phyloP scores from a whole-genome alignment of 2,888 invertebrate species.

The Linnaemya vulpina region DNA sequence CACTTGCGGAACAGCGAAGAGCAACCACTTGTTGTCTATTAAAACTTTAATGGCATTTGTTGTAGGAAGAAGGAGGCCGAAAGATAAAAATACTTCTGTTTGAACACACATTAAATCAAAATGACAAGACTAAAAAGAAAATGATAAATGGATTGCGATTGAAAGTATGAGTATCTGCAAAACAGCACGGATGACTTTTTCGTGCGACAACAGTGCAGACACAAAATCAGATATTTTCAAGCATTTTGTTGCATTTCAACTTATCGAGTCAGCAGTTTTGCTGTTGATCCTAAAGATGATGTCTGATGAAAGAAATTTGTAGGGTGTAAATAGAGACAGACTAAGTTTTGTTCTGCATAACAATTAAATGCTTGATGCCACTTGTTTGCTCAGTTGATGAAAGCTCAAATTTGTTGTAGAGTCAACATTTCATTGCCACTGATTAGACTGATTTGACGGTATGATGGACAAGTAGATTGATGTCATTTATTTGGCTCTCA shows the following conservation, averaged over 20 bases:
- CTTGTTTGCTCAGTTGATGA: too few relatives aligned
- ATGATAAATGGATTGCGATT: constrained; percentile 9
- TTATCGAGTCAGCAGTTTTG: neutral
- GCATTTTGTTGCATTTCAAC: neutral
- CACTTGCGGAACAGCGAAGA: constrained; percentile 31
- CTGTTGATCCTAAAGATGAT: neutral
- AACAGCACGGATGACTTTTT: neutral
- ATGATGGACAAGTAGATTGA: too few relatives aligned
- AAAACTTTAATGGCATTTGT: neutral
- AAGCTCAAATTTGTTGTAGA: too few relatives aligned
- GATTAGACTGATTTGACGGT: too few relatives aligned
- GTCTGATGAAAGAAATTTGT: too few relatives aligned
- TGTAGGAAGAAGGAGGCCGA: neutral
- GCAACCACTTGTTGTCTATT: constrained; percentile 5
- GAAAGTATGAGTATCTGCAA: neutral
- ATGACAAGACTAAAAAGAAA: constrained; percentile 7
- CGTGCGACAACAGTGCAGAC: neutral
- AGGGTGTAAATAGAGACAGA: too few relatives aligned
- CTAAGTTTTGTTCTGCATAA: too few relatives aligned
- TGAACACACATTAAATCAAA: neutral
- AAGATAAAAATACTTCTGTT: neutral
- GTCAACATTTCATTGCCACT: too few relatives aligned
- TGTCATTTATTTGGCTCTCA: too few relatives aligned
- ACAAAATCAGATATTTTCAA: neutral
- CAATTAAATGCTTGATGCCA: too few relatives aligned